Evolutionary conservation across 1,140 invertebrate species (phyloP).

Genomic region (Mycetomoellerius zeteki): DNA sequence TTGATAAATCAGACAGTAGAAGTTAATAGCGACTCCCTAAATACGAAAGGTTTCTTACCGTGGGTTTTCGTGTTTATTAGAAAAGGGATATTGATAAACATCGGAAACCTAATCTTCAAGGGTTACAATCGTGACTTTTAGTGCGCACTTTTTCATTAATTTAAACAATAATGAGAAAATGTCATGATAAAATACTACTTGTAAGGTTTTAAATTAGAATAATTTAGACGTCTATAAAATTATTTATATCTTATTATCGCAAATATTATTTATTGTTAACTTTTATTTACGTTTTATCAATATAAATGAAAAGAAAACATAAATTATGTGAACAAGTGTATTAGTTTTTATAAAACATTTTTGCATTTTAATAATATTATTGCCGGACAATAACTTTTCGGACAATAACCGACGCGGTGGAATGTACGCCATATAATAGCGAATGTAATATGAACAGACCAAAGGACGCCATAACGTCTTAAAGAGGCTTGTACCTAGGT

Average conservation of each 20-base stretch:
- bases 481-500: conserved; percentile 64
- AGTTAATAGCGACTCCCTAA: conserved; percentile 9
- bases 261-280: too few relatives aligned
- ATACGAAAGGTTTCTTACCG: conserved; percentile 44
- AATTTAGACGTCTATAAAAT: too few relatives aligned
- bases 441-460: conserved; percentile 21
- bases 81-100: conserved; percentile 58
- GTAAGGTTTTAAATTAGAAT: background rate
- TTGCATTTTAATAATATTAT: conserved; percentile 4
- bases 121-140: background rate
- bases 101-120: conserved; percentile 18
- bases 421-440: conserved; percentile 20
- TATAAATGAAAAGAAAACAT: background rate
- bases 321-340: background rate
- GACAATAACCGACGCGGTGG: background rate
- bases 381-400: conserved; percentile 1
- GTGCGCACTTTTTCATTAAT: background rate
- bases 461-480: conserved; percentile 41
- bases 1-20: background rate
- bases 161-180: background rate
- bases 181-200: background rate
- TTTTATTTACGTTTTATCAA: too few relatives aligned
- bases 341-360: conserved; percentile 2
- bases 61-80: conserved; percentile 72
- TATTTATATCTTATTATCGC: too few relatives aligned